phyloP scores from a whole-genome alignment of 1,140 invertebrate species.

The Drosophila sechellia region DNA sequence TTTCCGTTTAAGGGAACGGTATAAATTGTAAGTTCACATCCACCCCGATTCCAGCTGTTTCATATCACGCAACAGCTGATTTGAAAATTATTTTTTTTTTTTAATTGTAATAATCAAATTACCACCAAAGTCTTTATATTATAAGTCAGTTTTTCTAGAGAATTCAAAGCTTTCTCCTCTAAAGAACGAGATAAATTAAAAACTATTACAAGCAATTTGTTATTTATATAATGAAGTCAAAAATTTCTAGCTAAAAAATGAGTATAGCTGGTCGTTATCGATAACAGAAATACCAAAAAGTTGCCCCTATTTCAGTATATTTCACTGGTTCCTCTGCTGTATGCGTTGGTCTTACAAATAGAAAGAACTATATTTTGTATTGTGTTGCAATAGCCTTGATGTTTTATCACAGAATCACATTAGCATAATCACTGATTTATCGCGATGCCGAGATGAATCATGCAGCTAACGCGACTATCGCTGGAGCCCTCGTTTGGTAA shows the following conservation, averaged over 20 bases:
- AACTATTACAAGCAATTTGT: too few relatives aligned
- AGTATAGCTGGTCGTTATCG: background rate
- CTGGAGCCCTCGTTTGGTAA: constrained; percentile 32
- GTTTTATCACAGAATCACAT: background rate
- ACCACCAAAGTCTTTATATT: too few relatives aligned
- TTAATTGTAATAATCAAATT: too few relatives aligned
- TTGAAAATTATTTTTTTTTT: too few relatives aligned
- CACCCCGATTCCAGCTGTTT: too few relatives aligned
- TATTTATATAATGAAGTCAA: too few relatives aligned
- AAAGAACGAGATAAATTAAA: too few relatives aligned
- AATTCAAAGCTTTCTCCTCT: too few relatives aligned
- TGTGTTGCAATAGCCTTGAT: background rate
- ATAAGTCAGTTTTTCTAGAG: too few relatives aligned
- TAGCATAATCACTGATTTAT: background rate
- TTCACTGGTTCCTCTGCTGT: background rate
- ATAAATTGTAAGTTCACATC: too few relatives aligned
- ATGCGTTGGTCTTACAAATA: background rate
- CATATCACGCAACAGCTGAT: too few relatives aligned
- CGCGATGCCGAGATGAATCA: constrained; percentile 8
- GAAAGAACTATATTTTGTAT: background rate
- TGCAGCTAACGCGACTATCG: background rate
- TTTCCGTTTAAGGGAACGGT: background rate
- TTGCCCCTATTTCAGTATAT: background rate
- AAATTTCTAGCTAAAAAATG: background rate
- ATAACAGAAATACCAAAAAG: background rate